Evolutionary conservation across 2,888 invertebrate genomes (phyloP), one percentile per base, ranked within the genome.

Genomic region (Drosophila setosimentum): DNA sequence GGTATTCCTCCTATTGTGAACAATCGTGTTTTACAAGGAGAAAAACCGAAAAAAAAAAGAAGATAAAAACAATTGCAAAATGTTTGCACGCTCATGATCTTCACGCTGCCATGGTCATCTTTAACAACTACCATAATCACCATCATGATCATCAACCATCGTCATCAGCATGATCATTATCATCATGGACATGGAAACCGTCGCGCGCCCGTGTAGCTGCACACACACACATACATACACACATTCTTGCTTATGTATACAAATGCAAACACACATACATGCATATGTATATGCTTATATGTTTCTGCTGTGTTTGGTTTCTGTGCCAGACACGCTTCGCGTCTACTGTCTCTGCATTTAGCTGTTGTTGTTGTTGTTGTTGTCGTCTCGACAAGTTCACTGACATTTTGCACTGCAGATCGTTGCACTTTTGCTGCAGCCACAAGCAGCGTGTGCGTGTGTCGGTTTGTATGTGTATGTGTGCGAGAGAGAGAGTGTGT

Each of bases 401-500:
- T 92, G 91, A 91, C 91, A 88, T 91, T 91, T 91, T 77, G 80
- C 87, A 81, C 78, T 86, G 89, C 82, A 82, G 92, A 90, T 89
- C 92, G 89, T 90, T 91, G 91, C 91, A 92, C 92, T 90, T 91
- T 89, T 87, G 87, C 82, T 71, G 73, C 72, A 68, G 55, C 74
- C 62, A 65, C 67, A 63, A 59, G 33, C 48, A 29, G 29, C 37
- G 13, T 49, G 48, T 60, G 33, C 45, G 37, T 42, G 33, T 58
- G 32, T 42, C 27, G 30, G 13, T 37, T 18, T 58, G 10, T 40
- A 40, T 18, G 13, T 30, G 24, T 5, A 2, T 35, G 35, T 35
- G 29, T 29, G 4, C 6, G 29, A 5, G 5, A 3, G 29, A 29
- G 29, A 3, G 29, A 3, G 29, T 29, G 29, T 29, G 32, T 40